Base-by-base conservation (phyloP, 2,797 vertebrate species). In the Pygocentrus nattereri region DNA sequence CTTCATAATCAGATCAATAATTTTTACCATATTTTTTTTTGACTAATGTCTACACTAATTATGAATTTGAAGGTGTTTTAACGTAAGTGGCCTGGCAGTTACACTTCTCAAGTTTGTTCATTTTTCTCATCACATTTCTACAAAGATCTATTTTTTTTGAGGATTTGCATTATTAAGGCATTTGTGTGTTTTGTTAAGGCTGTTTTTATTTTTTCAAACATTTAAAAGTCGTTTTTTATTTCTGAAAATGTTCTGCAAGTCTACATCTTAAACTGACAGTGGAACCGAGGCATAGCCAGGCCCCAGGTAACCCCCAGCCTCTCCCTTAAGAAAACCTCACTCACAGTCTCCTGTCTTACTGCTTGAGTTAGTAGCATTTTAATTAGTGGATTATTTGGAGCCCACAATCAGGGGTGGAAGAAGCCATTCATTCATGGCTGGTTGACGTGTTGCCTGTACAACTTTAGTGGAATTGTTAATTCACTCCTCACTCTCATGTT, bases 361-460 rank as follows among this genome's bases (percentile, higher is more conserved):
- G 19, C 71, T 67, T 81, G 71, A 82, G 27, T 59, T 78, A 80
- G 49, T 67, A 34, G 23, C 0, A 18, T 47, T 56, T 68, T 67
- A 75, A 80, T 67, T 73, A 54, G 68, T 74, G 56, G n/a, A 67
- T 74, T 86, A 74, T 78, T 75, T 78, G 18, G 12, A 69, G 19
- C 44, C 38, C 72, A 68, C 62, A 79, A 81, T 87, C 71, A 80
- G 74, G 61, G 74, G 64, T 72, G 71, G 61, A 75, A 58, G 74
- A 80, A 85, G 67, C 65, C 61, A 65, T 80, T 74, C 16, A 79
- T 74, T 71, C 47, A 27, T 50, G 80, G 11, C 50, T 76, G 69
- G 74, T 68, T 75, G 64, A 76, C 41, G 31, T 78, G 78, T 78
- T 27, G 3, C 67, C 69, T 76, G 49, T 21, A 34, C 38, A 70